Conservation (phyloP, 2,888 invertebrate species). For the Philaethria dido region DNA sequence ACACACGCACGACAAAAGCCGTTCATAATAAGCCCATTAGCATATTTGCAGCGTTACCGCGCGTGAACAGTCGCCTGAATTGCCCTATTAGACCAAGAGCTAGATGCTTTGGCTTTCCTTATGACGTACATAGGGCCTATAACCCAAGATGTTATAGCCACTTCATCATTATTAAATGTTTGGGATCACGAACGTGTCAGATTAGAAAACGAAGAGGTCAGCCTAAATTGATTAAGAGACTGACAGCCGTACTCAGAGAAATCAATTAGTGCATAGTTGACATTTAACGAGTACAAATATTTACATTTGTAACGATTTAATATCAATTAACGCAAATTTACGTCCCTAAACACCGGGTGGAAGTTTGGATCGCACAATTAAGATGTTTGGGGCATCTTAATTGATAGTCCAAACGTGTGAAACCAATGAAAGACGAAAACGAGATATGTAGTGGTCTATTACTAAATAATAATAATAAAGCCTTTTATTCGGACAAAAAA, state of each 20-base stretch:
- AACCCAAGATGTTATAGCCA: background rate
- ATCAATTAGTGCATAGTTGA: background rate
- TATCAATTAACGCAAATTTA: background rate
- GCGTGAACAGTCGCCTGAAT: conserved; percentile 45
- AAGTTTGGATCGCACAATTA: background rate
- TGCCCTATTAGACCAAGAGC: conserved; percentile 38
- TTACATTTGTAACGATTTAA: background rate
- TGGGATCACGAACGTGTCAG: background rate
- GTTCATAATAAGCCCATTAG: conserved; percentile 69
- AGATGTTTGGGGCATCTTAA: background rate
- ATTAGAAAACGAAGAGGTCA: background rate
- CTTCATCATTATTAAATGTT: background rate
- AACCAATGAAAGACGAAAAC: too few species aligned
- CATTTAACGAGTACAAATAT: background rate
- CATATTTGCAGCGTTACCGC: conserved; percentile 71
- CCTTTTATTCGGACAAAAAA: too few species aligned
- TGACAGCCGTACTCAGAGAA: background rate
- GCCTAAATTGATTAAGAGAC: too few species aligned
- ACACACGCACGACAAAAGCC: conserved; percentile 58
- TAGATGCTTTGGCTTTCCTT: conserved; percentile 7
- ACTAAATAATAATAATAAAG: too few species aligned
- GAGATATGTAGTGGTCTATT: too few species aligned
- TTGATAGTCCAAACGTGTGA: too few species aligned
- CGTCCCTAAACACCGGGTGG: background rate
- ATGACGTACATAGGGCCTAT: conserved; percentile 6